phyloP scores from a whole-genome alignment of 2,113 vertebrate species.

The Nettapus auritus region DNA sequence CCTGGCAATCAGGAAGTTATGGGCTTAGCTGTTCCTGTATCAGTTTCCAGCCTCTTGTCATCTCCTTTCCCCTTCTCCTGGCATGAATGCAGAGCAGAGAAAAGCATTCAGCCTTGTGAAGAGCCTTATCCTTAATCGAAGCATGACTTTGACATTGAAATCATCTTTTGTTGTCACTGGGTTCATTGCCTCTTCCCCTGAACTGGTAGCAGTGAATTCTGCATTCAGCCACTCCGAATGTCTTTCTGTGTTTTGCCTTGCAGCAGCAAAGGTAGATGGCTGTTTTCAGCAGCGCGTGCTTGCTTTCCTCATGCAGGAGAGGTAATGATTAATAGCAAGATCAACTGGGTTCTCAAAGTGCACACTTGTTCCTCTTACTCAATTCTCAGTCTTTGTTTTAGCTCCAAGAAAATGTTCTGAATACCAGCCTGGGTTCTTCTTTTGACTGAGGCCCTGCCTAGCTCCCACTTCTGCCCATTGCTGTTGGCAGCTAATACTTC shows the following conservation, averaged over 20 bases:
- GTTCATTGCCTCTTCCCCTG: neutral
- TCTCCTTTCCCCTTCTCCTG: neutral
- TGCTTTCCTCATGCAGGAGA: neutral
- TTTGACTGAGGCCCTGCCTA: neutral
- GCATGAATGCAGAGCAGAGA: neutral
- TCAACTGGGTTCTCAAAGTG: neutral
- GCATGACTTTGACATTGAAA: neutral
- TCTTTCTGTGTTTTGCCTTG: neutral
- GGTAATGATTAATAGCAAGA: neutral
- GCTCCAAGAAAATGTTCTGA: neutral
- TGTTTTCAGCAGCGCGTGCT: neutral
- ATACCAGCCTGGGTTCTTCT: neutral
- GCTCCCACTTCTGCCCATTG: neutral
- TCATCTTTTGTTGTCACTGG: neutral
- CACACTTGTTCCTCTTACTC: neutral
- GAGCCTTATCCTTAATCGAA: neutral
- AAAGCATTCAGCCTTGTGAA: neutral
- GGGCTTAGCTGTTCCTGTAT: neutral
- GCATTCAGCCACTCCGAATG: neutral
- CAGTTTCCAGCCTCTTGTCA: neutral
- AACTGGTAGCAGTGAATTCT: neutral
- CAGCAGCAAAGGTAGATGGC: neutral
- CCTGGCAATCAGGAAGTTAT: neutral
- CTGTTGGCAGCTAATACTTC: neutral
- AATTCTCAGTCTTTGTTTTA: neutral